A percentile compares a stretch with the other conserved stretches of the same genome.
Conservation (phyloP, 2,797 vertebrate species). For the Phataginus tetradactyla region DNA sequence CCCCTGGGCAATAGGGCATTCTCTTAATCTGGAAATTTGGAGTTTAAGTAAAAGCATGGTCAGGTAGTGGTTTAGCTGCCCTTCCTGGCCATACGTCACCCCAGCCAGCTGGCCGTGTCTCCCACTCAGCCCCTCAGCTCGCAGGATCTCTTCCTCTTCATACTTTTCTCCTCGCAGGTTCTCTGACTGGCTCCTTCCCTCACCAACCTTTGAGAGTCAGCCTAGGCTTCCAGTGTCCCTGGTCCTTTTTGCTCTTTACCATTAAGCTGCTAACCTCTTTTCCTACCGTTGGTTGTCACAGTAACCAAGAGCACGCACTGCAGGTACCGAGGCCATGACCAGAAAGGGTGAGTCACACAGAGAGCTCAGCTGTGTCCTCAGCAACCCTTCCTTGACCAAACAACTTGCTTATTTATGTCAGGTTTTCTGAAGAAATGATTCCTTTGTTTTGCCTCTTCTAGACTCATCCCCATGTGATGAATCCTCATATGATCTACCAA, state of each 20-base stretch:
- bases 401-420: conserved; percentile 8
- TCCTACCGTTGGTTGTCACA: background rate
- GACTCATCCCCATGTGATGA: background rate
- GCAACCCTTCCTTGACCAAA: background rate
- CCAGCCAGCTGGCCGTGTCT: background rate
- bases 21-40: conserved; percentile 21
- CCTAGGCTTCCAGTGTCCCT: background rate
- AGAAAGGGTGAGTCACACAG: background rate
- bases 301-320: background rate
- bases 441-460: conserved; percentile 24
- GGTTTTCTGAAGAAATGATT: conserved; percentile 32
- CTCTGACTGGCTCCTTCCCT: background rate
- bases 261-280: conserved; percentile 21
- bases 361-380: background rate
- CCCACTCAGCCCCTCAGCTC: background rate
- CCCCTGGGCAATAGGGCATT: background rate
- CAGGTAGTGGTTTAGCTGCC: background rate
- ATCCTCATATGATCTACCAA: background rate
- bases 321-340: background rate
- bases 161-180: background rate
- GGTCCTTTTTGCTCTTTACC: background rate
- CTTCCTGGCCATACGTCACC: background rate
- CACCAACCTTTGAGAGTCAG: background rate
- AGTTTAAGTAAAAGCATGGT: conserved; percentile 31
- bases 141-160: background rate